Base-by-base conservation (phyloP, 1,140 invertebrate species). In the Sinonovacula constricta region DNA sequence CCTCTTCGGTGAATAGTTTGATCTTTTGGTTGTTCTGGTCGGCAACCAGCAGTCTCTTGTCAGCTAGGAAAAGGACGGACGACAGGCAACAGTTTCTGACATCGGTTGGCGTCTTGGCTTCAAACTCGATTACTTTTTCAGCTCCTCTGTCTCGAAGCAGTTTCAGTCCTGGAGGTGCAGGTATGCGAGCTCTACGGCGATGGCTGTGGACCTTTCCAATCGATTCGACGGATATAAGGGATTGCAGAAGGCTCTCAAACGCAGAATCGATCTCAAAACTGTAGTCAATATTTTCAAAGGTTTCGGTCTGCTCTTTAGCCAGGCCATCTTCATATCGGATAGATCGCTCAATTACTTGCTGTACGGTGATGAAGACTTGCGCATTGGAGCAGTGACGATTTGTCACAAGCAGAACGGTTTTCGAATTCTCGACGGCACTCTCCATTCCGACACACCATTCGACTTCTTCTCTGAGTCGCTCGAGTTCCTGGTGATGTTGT, bases 11-110 rank as follows among this genome's bases (percentile, higher is more conserved):
- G 54, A 78, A 78, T 1, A 78, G 26, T 54, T 78, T 78, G 15
- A 78, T 78, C 33, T 78, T 78, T 59, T 78, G 75, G 31, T 78
- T 78, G 39, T 78, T 78, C 39, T 78, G 75, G 45, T 78, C 75
- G 2, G 75, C 34, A 24, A 78, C 24, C 12, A 78, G 56, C 26
- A 78, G 49, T 33, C 75, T 30, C 24, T 53, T 62, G 49, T 78
- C 75, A 3, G 75, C 49, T 30, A 78, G 57, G 56, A 78, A 78
- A 4, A 63, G 22, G 36, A 70, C 57, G 62, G 75, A 69, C 0
- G 75, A 78, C 39, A 78, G 45, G 22, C 75, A 78, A 24, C 75
- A 78, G 45, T 78, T 78, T 36, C 75, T 51, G 24, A 66, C 70
- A 60, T 78, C 75, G 2, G 75, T 51, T 18, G 75, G 75, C 18